phyloP scores from a whole-genome alignment of 1,140 invertebrate genomes.

The Bathynomus jamesi region DNA sequence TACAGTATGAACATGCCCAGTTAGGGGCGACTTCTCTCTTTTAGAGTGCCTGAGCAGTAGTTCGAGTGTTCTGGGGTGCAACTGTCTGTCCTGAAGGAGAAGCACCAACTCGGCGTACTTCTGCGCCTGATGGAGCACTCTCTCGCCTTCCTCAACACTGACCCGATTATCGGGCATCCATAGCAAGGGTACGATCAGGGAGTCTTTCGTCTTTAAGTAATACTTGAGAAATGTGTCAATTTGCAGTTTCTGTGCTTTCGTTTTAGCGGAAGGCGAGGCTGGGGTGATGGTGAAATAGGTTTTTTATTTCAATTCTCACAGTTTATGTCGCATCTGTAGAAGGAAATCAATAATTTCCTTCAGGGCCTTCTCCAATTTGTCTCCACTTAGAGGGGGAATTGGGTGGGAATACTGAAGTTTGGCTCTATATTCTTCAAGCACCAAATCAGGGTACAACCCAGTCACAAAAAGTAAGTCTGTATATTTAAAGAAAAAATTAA shows the following conservation, averaged over 20 bases:
- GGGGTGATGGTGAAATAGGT: no score
- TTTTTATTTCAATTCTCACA: no score
- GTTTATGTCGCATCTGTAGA: slow-evolving; percentile 49
- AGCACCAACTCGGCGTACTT: slow-evolving; percentile 92
- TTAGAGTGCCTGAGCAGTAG: slow-evolving; percentile 72
- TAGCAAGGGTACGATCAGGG: slow-evolving; percentile 78
- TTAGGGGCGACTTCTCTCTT: slow-evolving; percentile 64
- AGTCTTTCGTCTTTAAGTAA: slow-evolving; percentile 92
- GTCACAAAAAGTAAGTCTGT: slow-evolving; percentile 56
- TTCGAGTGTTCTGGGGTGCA: slow-evolving; percentile 87
- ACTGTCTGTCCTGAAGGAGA: slow-evolving; percentile 85
- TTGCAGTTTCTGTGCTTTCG: slow-evolving; percentile 62
- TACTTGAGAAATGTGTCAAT: slow-evolving; percentile 93
- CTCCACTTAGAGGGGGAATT: slow-evolving; percentile 61
- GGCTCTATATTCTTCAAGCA: slow-evolving; percentile 58
- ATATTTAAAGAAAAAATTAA: slow-evolving; percentile 56
- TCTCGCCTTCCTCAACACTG: slow-evolving; percentile 87
- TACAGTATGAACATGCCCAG: slow-evolving; percentile 73
- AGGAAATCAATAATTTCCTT: slow-evolving; percentile 82
- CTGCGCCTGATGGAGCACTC: slow-evolving; percentile 71
- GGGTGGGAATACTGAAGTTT: slow-evolving; percentile 52
- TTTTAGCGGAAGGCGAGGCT: slow-evolving; percentile 8
- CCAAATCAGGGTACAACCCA: slow-evolving; percentile 79
- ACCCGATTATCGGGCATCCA: slow-evolving; percentile 82
- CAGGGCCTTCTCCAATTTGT: slow-evolving; percentile 79